A percentile compares a stretch with the other conserved stretches of the same genome.
These are phyloP conservation scores for Phthorimaea operculella DNA, from an alignment of 1,140 invertebrate genomes.

Conservation along the genomic window DNA sequence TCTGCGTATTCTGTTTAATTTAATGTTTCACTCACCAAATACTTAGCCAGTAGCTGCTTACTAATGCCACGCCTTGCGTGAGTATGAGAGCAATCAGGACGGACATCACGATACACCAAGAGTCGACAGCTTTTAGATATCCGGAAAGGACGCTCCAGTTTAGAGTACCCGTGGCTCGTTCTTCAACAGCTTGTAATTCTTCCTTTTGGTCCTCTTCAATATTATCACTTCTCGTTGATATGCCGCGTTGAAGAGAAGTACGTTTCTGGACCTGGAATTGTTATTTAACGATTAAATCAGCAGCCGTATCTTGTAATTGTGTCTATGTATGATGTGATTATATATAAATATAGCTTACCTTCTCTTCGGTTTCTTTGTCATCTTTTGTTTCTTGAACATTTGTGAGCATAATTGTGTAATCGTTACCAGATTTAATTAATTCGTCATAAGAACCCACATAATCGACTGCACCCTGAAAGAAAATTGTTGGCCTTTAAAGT, in stretches of 20 bases:
- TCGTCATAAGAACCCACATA: constrained; percentile 69
- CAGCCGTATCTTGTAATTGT: too few species aligned
- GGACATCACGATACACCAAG: constrained; percentile 67
- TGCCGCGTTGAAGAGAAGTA: constrained; percentile 21
- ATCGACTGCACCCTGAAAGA: constrained; percentile 62
- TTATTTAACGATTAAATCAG: too few species aligned
- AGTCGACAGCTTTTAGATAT: constrained; percentile 78
- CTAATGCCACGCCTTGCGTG: constrained; percentile 76
- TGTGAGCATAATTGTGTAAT: constrained; percentile 42
- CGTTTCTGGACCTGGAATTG: constrained; percentile 16
- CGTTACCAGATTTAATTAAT: constrained; percentile 66
- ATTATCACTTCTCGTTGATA: constrained; percentile 48
- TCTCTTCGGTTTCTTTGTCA: too few species aligned
- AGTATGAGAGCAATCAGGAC: constrained; percentile 72
- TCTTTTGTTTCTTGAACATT: too few species aligned
- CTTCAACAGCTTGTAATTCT: constrained; percentile 59
- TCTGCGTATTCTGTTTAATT: too few species aligned
- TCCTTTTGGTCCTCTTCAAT: constrained; percentile 44
- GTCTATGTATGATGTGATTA: too few species aligned
- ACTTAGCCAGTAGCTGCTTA: constrained; percentile 83
- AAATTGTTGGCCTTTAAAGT: too few species aligned
- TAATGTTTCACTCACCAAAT: constrained; percentile 71
- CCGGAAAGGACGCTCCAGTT: constrained; percentile 69
- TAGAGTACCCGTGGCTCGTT: constrained; percentile 69
- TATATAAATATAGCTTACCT: too few species aligned